Evolutionary conservation across 2,888 invertebrate species (phyloP), one percentile per base, ranked within the genome.

Genomic region (Himalopsyche kuldschensis): DNA sequence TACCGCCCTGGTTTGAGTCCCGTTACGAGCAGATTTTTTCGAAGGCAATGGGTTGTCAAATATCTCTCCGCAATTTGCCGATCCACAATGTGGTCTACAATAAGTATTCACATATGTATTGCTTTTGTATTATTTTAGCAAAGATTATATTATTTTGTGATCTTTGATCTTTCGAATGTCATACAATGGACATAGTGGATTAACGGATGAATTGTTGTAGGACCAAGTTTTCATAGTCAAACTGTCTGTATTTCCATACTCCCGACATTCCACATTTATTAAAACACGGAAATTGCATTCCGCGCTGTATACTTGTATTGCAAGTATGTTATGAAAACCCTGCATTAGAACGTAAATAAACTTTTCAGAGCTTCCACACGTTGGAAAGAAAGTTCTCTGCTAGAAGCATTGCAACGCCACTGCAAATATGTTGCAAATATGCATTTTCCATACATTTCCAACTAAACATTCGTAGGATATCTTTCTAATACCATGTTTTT

Each of bases 231-330:
- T 5, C 27, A 27, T 0, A 77, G 32, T 10, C 30, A 31, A 76
- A 76, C 35, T 76, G 76, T 41, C 20, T 24, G 41, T 20, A 47
- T 78, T 78, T 27, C 24, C 78, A 46, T 78, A 24, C 10, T 76
- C n/a, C 47, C 46, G 27, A 47, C 81, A 81, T 81, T 48, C 81
- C 81, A 55, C 81, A 77, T 77, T 81, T 81, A 81, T 81, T 76
- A 81, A 81, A 81, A 81, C 81, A 81, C 55, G 81, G 75, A 81
- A 81, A 81, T 81, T 81, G 81, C 81, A 81, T 81, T 81, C 81
- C 81, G n/a, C 32, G 27, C 27, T 32, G 63, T 20, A 69, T 55
- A 75, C 27, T 32, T 24, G 75, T 75, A 27, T 81, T 75, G 31
- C n/a, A 30, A 63, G 80, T 55, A 80, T 80, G 80, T 63, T 24